phyloP scores from a whole-genome alignment of 1,140 invertebrate genomes.

The Nasonia giraulti region DNA sequence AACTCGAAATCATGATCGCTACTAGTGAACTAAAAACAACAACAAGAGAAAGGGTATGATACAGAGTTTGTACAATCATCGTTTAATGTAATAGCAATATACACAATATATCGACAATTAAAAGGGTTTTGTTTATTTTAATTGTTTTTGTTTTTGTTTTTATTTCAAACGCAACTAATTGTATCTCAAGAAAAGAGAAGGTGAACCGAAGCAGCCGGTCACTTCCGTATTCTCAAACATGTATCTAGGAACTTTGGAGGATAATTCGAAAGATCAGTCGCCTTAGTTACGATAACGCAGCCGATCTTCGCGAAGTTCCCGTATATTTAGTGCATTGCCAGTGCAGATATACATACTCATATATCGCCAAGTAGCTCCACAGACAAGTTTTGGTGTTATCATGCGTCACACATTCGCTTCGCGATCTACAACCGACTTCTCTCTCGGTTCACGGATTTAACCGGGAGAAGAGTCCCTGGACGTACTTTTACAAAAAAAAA shows the following conservation, averaged over 20 bases:
- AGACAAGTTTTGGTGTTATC: conserved; percentile 7
- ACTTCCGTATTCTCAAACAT: conserved; percentile 19
- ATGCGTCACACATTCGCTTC: background rate
- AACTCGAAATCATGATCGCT: background rate
- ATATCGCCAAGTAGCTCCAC: background rate
- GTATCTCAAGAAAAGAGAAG: background rate
- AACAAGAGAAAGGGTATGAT: conserved; percentile 55
- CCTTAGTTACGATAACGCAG: background rate
- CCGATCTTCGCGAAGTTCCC: conserved; percentile 27
- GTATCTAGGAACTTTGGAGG: conserved; percentile 56
- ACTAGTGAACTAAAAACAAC: background rate
- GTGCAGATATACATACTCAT: background rate
- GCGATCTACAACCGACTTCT: background rate
- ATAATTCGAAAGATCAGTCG: conserved; percentile 43
- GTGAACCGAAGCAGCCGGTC: conserved; percentile 31
- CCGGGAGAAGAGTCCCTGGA: background rate
- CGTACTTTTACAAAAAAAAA: background rate
- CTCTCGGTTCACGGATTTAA: background rate
- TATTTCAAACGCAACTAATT: conserved; percentile 4
- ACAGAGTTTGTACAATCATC: conserved; percentile 63
- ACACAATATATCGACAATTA: conserved; percentile 44
- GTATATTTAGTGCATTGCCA: conserved; percentile 11
- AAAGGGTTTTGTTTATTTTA: conserved; percentile 15
- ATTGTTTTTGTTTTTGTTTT: background rate
- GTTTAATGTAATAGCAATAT: conserved; percentile 36